These are phyloP conservation scores for Cranoglanis bouderius DNA, from an alignment of 2,113 vertebrate genomes.

Conservation along the genomic window DNA sequence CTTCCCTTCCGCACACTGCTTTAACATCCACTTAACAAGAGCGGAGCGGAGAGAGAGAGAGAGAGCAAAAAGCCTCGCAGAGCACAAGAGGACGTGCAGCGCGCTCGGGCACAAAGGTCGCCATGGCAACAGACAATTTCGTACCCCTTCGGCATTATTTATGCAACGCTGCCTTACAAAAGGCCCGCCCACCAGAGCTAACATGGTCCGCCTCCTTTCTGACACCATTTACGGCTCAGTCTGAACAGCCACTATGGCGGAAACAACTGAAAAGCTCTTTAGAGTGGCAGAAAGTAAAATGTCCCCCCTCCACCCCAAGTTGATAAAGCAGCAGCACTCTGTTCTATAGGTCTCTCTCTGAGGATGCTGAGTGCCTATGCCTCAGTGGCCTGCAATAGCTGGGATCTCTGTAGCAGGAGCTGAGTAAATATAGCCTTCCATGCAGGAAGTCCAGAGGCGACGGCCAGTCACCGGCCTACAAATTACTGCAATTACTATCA, in stretches of 20 bases:
- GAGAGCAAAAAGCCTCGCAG: constrained; percentile 57
- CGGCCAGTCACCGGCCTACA: constrained; percentile 26
- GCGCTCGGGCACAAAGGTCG: constrained; percentile 92
- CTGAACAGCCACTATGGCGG: background rate
- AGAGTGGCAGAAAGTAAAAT: background rate
- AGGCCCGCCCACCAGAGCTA: constrained; percentile 77
- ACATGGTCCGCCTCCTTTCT: constrained; percentile 66
- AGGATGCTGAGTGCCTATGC: constrained; percentile 44
- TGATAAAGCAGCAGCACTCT: constrained; percentile 19
- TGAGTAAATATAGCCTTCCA: constrained; percentile 42
- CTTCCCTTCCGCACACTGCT: constrained; percentile 29
- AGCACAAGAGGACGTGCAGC: constrained; percentile 72
- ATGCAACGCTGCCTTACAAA: constrained; percentile 90
- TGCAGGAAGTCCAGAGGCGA: constrained; percentile 26
- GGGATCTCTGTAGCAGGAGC: constrained; percentile 28
- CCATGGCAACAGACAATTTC: constrained; percentile 89
- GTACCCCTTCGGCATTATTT: constrained; percentile 86
- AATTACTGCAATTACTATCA: constrained; percentile 31
- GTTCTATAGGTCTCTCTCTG: constrained; percentile 30
- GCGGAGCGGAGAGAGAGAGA: constrained; percentile 29
- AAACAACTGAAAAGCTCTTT: background rate
- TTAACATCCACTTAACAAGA: constrained; percentile 48
- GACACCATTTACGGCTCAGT: constrained; percentile 62
- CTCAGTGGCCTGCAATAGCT: constrained; percentile 42
- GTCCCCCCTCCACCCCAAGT: constrained; percentile 27